Percentiles rank a stretch among this genome's conserved stretches.
phyloP scores from a whole-genome alignment of 2,888 invertebrate genomes.

The Xiphydria camelus region DNA sequence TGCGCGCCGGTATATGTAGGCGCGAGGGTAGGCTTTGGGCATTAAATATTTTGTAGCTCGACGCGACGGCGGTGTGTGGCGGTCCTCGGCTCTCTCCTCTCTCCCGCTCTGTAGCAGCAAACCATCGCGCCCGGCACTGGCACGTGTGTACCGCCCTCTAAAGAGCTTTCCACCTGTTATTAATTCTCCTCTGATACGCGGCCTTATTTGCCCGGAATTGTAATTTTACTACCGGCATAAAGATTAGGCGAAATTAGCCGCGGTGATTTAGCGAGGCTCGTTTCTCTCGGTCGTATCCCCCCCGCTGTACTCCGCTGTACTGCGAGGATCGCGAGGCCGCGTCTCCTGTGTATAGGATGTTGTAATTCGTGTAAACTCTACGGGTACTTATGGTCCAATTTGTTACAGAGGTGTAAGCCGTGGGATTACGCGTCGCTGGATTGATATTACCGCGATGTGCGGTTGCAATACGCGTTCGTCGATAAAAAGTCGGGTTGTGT shows the following conservation, averaged over 20 bases:
- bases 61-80: not conserved
- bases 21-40: conserved; percentile 3
- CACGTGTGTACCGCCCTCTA: not conserved
- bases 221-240: conserved; percentile 44
- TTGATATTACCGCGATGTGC: too few species aligned
- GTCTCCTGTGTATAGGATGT: too few species aligned
- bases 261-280: conserved; percentile 43
- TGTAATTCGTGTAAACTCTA: too few species aligned
- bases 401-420: too few species aligned
- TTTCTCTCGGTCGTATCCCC: too few species aligned
- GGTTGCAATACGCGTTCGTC: too few species aligned
- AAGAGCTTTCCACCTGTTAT: conserved; percentile 17
- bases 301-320: too few species aligned
- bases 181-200: conserved; percentile 10
- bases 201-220: conserved; percentile 30
- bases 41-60: conserved; percentile 4
- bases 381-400: too few species aligned
- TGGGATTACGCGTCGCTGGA: too few species aligned
- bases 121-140: not conserved
- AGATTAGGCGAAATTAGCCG: conserved; percentile 46
- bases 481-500: too few species aligned
- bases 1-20: not conserved
- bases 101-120: not conserved
- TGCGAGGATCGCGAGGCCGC: too few species aligned
- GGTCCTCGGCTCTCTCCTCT: not conserved